Conservation (phyloP, 1,140 invertebrate genomes). For the Holotrichia oblita region DNA sequence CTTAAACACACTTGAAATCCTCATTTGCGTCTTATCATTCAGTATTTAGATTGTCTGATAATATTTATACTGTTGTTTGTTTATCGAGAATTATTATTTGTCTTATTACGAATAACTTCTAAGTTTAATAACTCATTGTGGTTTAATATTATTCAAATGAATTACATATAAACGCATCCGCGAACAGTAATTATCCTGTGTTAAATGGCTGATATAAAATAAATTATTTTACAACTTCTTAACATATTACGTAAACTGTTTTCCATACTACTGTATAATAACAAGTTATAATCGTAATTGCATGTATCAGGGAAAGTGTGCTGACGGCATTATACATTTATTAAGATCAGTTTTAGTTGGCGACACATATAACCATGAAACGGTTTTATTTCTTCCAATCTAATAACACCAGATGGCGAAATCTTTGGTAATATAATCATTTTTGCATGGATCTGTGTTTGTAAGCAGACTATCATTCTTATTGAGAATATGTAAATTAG, state of each 20-base stretch:
- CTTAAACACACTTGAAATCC: too few relatives aligned
- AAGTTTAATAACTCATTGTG: too few relatives aligned
- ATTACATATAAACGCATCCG: background rate
- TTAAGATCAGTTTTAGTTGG: background rate
- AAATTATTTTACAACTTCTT: background rate
- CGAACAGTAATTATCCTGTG: background rate
- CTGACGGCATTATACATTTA: background rate
- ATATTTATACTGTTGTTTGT: too few relatives aligned
- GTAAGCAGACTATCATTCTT: too few relatives aligned
- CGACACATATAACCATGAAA: constrained; percentile 12
- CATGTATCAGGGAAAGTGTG: constrained; percentile 2
- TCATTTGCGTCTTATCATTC: too few relatives aligned
- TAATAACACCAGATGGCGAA: background rate
- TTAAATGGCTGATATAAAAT: background rate
- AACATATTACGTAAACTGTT: constrained; percentile 14
- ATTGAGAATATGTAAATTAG: too few relatives aligned
- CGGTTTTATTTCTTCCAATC: background rate
- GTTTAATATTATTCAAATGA: too few relatives aligned
- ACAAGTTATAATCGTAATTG: background rate
- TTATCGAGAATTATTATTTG: too few relatives aligned
- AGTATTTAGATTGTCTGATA: too few relatives aligned
- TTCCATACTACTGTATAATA: background rate
- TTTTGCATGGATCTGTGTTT: too few relatives aligned
- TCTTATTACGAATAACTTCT: too few relatives aligned
- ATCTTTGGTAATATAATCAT: too few relatives aligned